These are phyloP conservation scores for Odontomachus brunneus DNA, from an alignment of 1,140 invertebrate genomes.

Conservation along the genomic window DNA sequence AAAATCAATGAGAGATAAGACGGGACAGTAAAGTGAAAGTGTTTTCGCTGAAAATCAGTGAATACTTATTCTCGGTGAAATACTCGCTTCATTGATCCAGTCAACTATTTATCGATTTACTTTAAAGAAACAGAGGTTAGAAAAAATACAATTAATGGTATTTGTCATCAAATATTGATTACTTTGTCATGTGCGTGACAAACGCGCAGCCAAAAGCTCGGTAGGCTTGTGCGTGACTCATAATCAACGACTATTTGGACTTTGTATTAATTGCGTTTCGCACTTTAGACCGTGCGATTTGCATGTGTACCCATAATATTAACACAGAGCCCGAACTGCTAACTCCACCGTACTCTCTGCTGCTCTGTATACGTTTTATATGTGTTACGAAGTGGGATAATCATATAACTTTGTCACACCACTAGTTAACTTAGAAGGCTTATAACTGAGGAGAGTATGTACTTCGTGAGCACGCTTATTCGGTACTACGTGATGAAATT, in stretches of 20 bases:
- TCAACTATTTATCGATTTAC: too few species aligned
- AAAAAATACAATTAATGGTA: too few species aligned
- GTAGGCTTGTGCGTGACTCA: neutral
- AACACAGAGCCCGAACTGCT: constrained; percentile 8
- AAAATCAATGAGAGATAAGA: too few species aligned
- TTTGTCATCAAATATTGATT: too few species aligned
- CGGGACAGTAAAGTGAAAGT: too few species aligned
- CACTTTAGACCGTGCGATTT: neutral
- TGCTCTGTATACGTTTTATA: constrained; percentile 29
- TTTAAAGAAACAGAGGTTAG: too few species aligned
- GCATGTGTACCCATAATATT: constrained; percentile 5
- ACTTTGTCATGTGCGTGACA: neutral
- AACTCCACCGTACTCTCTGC: constrained; percentile 12
- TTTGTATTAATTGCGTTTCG: constrained; percentile 6
- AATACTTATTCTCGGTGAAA: too few species aligned
- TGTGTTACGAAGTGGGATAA: constrained; percentile 31
- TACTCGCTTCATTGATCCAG: too few species aligned
- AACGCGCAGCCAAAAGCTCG: neutral
- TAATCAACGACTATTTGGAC: constrained; percentile 5
- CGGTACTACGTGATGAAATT: constrained; percentile 40
- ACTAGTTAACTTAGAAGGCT: constrained; percentile 45
- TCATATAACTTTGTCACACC: constrained; percentile 51
- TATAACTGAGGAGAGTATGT: constrained; percentile 18
- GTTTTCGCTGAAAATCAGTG: too few species aligned
- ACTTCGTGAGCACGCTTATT: constrained; percentile 24